phyloP scores from a whole-genome alignment of 2,113 vertebrate genomes.

The Thunnus thynnus region DNA sequence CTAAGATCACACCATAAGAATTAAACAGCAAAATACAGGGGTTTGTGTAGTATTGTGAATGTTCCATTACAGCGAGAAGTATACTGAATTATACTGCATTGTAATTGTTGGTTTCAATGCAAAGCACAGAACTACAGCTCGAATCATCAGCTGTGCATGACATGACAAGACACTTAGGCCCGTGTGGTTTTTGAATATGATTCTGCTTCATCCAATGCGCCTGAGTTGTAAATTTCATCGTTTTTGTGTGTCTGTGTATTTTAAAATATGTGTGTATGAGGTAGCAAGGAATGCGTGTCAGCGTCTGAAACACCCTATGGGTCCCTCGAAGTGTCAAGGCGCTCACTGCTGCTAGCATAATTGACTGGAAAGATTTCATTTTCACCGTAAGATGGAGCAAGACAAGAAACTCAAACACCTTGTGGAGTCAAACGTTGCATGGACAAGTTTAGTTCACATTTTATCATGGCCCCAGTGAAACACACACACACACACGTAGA shows the following conservation, averaged over 20 bases:
- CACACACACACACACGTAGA: background rate
- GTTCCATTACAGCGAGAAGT: background rate
- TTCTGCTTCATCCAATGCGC: slow-evolving; percentile 19
- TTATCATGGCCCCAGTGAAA: slow-evolving; percentile 23
- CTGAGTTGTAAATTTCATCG: slow-evolving; percentile 34
- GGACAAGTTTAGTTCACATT: slow-evolving; percentile 64
- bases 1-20: background rate
- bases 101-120: background rate
- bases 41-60: background rate
- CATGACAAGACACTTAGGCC: slow-evolving; percentile 16
- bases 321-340: slow-evolving; percentile 57
- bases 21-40: background rate
- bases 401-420: slow-evolving; percentile 60
- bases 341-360: slow-evolving; percentile 63
- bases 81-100: slow-evolving; percentile 10
- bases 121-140: background rate
- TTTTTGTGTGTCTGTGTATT: slow-evolving; percentile 35
- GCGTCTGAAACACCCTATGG: slow-evolving; percentile 32
- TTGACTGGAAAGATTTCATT: slow-evolving; percentile 77
- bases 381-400: slow-evolving; percentile 62
- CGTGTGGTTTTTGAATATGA: slow-evolving; percentile 29
- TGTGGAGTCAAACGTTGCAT: slow-evolving; percentile 39
- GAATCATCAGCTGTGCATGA: slow-evolving; percentile 42
- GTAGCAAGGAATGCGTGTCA: slow-evolving; percentile 47
- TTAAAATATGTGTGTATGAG: slow-evolving; percentile 15